Evolutionary conservation across 2,113 vertebrate species (phyloP).

Genomic region (Chelonoidis abingdonii): DNA sequence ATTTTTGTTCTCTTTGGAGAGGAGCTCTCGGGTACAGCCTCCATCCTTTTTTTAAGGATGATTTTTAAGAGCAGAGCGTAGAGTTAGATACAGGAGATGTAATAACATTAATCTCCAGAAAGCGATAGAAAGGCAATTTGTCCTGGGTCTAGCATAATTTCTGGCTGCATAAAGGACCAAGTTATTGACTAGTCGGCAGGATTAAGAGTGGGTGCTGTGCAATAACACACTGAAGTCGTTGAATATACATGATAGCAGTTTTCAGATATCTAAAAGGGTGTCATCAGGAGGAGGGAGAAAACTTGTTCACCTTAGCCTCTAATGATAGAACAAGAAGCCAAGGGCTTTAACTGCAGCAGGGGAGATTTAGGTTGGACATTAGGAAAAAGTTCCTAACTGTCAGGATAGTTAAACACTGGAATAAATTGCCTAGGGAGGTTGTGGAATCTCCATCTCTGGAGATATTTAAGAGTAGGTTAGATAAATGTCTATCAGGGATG

Average conservation of each 20-base stretch:
- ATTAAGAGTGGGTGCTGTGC: background rate
- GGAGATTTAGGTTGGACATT: too few species aligned
- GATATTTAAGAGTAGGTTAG: too few species aligned
- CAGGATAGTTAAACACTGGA: too few species aligned
- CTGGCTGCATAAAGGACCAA: background rate
- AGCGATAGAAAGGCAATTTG: background rate
- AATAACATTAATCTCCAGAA: background rate
- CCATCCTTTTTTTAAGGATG: background rate
- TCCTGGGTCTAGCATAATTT: fast-evolving
- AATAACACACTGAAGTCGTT: background rate
- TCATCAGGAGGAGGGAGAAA: too few species aligned
- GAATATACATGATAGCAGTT: background rate
- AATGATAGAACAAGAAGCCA: too few species aligned
- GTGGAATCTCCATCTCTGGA: too few species aligned
- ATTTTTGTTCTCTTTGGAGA: background rate
- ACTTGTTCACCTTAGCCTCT: too few species aligned
- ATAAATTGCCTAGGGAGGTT: too few species aligned
- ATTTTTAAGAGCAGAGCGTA: background rate
- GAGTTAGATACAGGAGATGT: background rate
- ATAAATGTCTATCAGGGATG: too few species aligned
- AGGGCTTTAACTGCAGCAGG: too few species aligned
- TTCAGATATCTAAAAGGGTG: too few species aligned
- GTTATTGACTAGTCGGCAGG: background rate
- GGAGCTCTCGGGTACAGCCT: background rate
- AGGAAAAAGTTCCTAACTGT: too few species aligned